A percentile compares a stretch with the other conserved stretches of the same genome.
These are phyloP conservation scores for Tenebrosternarchus preto DNA, from an alignment of 2,113 vertebrate species.

Conservation along the genomic window DNA sequence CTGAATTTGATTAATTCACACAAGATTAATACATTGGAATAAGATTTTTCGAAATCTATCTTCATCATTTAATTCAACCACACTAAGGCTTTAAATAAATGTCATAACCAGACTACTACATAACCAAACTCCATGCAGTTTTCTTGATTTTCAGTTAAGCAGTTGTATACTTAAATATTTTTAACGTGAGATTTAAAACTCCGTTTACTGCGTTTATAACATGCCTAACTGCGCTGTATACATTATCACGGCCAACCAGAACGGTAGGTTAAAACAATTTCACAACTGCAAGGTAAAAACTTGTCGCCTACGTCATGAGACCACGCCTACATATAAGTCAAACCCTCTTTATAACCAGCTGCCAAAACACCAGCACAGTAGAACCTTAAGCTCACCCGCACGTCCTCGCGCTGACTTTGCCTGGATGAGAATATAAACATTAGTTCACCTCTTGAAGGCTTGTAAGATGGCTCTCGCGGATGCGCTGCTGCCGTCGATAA, in stretches of 20 bases:
- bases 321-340: slow-evolving; percentile 37
- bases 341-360: slow-evolving; percentile 39
- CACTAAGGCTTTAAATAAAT: too few species aligned
- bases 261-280: not conserved
- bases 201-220: not conserved
- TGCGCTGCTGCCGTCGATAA: slow-evolving; percentile 63
- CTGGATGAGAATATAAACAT: slow-evolving; percentile 43
- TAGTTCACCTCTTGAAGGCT: not conserved
- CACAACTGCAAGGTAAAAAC: not conserved
- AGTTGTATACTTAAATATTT: not conserved
- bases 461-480: slow-evolving; percentile 71
- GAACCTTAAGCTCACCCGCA: not conserved
- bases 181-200: too few species aligned
- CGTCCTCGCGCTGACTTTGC: not conserved
- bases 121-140: not conserved
- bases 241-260: too few species aligned
- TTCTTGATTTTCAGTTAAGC: too few species aligned
- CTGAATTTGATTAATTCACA: too few species aligned
- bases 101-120: too few species aligned
- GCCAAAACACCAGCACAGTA: slow-evolving; percentile 6
- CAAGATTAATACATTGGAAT: too few species aligned
- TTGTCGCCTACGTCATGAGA: slow-evolving; percentile 20
- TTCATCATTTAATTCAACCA: too few species aligned
- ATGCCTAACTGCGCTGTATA: not conserved
- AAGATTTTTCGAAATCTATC: too few species aligned